phyloP scores from a whole-genome alignment of 2,888 invertebrate species.

The Phengaris arion region DNA sequence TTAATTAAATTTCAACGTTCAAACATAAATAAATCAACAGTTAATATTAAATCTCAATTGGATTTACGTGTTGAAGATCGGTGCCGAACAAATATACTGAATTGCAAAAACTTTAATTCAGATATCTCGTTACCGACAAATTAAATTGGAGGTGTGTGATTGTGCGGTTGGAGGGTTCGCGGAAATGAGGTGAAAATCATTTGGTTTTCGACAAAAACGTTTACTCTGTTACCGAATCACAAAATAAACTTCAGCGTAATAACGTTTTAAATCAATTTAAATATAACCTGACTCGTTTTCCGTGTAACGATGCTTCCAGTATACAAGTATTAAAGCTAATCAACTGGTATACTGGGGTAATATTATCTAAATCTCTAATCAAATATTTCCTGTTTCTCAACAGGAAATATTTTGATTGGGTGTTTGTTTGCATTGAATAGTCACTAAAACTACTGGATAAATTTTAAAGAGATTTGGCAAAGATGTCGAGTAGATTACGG shows the following conservation, averaged over 20 bases:
- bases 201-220: constrained; percentile 16
- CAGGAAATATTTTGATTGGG: no score
- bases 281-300: background rate
- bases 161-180: constrained; percentile 28
- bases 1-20: constrained; percentile 7
- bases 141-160: constrained; percentile 32
- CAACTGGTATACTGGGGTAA: no score
- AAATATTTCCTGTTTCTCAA: no score
- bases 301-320: background rate
- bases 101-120: constrained; percentile 31
- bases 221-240: constrained; percentile 4
- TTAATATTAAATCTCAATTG: constrained; percentile 23
- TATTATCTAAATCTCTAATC: no score
- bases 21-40: constrained; percentile 9
- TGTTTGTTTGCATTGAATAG: no score
- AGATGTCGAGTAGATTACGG: no score
- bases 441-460: no score
- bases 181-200: constrained; percentile 30
- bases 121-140: constrained; percentile 30
- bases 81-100: constrained; percentile 17
- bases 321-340: no score
- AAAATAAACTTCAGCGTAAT: constrained; percentile 5
- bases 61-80: constrained; percentile 22
- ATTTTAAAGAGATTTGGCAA: no score
- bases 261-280: background rate